Base-by-base conservation (phyloP, 23 tunicate species). In the Ciona savignyi region DNA sequence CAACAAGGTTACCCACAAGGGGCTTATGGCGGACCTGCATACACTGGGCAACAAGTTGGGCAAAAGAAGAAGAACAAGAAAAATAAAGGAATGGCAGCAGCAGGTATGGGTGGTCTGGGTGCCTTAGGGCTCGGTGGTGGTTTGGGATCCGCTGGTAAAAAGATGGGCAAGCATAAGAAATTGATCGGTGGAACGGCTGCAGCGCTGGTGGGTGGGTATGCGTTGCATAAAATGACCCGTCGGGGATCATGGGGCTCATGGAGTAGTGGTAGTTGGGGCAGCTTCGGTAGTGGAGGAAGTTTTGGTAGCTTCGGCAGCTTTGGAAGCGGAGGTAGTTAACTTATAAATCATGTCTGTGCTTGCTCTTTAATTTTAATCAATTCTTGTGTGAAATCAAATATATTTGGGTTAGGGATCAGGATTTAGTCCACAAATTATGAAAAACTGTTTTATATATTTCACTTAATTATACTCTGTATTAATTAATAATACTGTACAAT, bases 281-380 rank as follows among this genome's bases (percentile, higher is more conserved):
- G 86, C 35, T 81, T 74, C 30, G 86, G 85, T 34, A 80, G 85
- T 33, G 60, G 75, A 23, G 81, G 90, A 51, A 77, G 84, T 61
- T 85, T 85, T 67, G 92, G 92, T 2, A 85, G 92, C 51, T 80
- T 80, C 33, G 84, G 84, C 3, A 78, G 83, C 68, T 78, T 78
- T 31, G 83, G 83, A 26, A 69, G 75, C 63, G 64, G 72, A 22
- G 76, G 76, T 11, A 72, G 76, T 30, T 72, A 72, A 42, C 4
- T 29, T 70, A 9, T n/a, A n/a, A n/a, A n/a, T n/a, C n/a, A n/a
- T n/a, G n/a, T n/a, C n/a, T n/a, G n/a, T n/a, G n/a, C n/a, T n/a
- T n/a, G n/a, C n/a, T n/a, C n/a, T n/a, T n/a, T n/a, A n/a, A n/a
- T n/a, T n/a, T n/a, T n/a, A n/a, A n/a, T n/a, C n/a, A n/a, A n/a